phyloP scores from a whole-genome alignment of 2,797 vertebrate genomes.

The Florisuga fusca region DNA sequence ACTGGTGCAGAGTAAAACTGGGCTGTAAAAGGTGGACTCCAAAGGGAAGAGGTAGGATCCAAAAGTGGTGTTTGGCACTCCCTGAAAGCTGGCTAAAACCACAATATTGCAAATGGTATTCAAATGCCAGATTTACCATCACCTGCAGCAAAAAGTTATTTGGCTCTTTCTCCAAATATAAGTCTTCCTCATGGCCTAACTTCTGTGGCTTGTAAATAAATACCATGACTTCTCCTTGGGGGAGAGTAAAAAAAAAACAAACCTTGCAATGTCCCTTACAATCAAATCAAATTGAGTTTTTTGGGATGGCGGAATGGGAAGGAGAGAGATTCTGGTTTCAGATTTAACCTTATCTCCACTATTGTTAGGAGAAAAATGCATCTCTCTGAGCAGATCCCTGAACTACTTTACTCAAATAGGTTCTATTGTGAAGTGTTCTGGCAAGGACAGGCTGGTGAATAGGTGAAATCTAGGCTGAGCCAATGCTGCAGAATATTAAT shows the following conservation, averaged over 20 bases:
- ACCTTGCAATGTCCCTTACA: constrained; percentile 19
- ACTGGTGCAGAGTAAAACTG: constrained; percentile 67
- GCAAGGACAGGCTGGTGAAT: constrained; percentile 39
- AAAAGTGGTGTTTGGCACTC: constrained; percentile 62
- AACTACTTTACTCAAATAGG: not conserved
- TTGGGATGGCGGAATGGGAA: not conserved
- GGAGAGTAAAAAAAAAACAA: constrained; percentile 29
- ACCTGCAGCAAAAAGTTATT: not conserved
- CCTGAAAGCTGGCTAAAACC: constrained; percentile 55
- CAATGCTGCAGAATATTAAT: constrained; percentile 2
- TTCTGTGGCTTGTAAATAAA: constrained; percentile 58
- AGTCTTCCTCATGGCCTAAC: not conserved
- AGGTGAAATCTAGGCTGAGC: not conserved
- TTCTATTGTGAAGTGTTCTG: not conserved
- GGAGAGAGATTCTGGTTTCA: not conserved
- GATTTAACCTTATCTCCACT: constrained; percentile 41
- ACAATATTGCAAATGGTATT: constrained; percentile 29
- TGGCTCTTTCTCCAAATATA: constrained; percentile 54
- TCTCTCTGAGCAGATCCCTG: constrained; percentile 41
- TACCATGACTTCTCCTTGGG: not conserved
- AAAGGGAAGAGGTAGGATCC: constrained; percentile 26
- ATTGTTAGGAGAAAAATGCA: constrained; percentile 44
- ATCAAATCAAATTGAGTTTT: constrained; percentile 51
- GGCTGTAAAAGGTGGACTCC: constrained; percentile 36
- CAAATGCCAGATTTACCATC: not conserved